Conservation (phyloP, 2,888 invertebrate species). For the Ornithoptera priamus region DNA sequence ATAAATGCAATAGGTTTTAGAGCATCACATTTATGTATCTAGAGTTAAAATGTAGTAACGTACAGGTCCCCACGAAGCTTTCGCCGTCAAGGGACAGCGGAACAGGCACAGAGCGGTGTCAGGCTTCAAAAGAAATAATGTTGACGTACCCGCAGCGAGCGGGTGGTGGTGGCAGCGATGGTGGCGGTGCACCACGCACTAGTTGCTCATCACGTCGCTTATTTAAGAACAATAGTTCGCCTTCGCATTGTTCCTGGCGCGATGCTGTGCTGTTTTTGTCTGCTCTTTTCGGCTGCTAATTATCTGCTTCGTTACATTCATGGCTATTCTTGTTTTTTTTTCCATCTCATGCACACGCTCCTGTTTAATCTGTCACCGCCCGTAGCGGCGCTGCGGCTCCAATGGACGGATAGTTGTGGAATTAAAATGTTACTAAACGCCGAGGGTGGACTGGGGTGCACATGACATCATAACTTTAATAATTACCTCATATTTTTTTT, state of each 20-base stretch:
- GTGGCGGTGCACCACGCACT: slow-evolving; percentile 12
- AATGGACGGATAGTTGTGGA: background rate
- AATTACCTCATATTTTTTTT: too few species aligned
- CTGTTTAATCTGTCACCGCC: slow-evolving; percentile 26
- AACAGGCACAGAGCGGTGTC: background rate
- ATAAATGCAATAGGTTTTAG: too few species aligned
- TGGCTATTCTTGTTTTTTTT: slow-evolving; percentile 7
- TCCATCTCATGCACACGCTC: slow-evolving; percentile 11
- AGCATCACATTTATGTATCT: too few species aligned
- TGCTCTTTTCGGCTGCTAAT: slow-evolving; percentile 27
- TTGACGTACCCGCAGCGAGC: slow-evolving; percentile 5
- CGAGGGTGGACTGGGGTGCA: too few species aligned
- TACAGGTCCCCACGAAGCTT: background rate
- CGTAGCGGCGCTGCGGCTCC: background rate
- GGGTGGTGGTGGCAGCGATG: background rate
- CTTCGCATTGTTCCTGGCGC: slow-evolving; percentile 25
- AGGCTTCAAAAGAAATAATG: slow-evolving; percentile 12
- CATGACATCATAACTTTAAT: too few species aligned
- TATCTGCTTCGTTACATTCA: slow-evolving; percentile 17
- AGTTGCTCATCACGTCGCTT: slow-evolving; percentile 20
- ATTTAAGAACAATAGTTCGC: slow-evolving; percentile 29
- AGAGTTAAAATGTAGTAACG: background rate
- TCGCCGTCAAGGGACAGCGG: slow-evolving; percentile 1
- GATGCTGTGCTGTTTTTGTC: slow-evolving; percentile 14
- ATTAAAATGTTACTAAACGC: background rate